Evolutionary conservation across 2,888 invertebrate genomes (phyloP), one percentile per base, ranked within the genome.

Genomic region (Crepidodera aurea): DNA sequence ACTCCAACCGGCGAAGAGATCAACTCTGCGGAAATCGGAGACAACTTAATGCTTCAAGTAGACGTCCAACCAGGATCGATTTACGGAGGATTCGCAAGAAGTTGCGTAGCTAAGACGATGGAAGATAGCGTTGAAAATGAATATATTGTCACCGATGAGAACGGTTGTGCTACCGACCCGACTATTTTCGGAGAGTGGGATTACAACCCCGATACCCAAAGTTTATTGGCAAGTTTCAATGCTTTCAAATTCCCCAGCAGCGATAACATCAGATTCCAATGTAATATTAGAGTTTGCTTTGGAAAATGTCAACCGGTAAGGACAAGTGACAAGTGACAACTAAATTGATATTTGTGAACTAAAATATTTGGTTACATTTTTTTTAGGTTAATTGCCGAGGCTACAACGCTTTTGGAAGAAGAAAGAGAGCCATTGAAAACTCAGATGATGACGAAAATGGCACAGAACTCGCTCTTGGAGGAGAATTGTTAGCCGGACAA

Each of bases 211-310:
- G 93, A 94, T 64, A 90, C 91, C 51, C 93, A 93, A 78, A 90
- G 93, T 15, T 82, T 96, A 54, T 84, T 92, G 77, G 95, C 95
- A 67, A 90, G 91, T 72, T 96, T 96, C 82, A 94, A 94, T 78
- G 96, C 95, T 1, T 96, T 96, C 81, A 96, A 96, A 78, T 96
- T 96, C 88, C 96, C 96, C 0, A 93, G 92, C 73, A 94, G 94
- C 76, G 95, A 96, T 76, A 95, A 93, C 76, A 94, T 96, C 73
- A 84, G 93, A 81, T 96, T 96, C 92, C 96, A 96, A 81, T 96
- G 96, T 80, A 96, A 96, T 80, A 94, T 96, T 74, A 87, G 95
- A 64, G 95, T 96, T 7, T 96, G 96, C 85, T 96, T 96, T 77
- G 95, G 95, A 79, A 92, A 90, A 83, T 96, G 96, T 79, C 96